Evolutionary conservation across 2,113 vertebrate genomes (phyloP).

Genomic region (Columba janthina): DNA sequence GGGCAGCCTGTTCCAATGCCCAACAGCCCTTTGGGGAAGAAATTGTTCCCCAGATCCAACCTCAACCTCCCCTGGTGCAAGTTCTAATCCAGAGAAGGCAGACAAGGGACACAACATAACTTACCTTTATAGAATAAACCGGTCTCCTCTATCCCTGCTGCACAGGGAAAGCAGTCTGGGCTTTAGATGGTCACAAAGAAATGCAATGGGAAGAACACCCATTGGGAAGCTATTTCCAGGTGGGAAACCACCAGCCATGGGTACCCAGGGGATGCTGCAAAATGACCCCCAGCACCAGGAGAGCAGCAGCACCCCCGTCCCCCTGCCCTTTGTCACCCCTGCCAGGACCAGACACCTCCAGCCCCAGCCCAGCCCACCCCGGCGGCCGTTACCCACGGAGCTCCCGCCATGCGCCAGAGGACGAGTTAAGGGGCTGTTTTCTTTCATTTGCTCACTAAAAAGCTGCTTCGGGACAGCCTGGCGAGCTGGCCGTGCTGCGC

Average conservation of each 20-base stretch:
- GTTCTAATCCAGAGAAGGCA: not conserved
- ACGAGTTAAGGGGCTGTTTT: not conserved
- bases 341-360: not conserved
- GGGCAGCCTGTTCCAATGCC: too few species aligned
- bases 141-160: not conserved
- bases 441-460: not conserved
- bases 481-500: not conserved
- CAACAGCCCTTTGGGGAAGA: too few species aligned
- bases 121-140: not conserved
- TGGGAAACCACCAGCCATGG: not conserved
- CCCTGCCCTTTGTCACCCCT: not conserved
- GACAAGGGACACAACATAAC: accelerated
- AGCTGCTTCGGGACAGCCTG: not conserved
- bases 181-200: not conserved
- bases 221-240: not conserved
- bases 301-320: not conserved
- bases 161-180: accelerated
- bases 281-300: accelerated
- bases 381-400: not conserved
- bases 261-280: not conserved
- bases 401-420: constrained; percentile 6
- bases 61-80: too few species aligned
- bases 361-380: not conserved
- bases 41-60: too few species aligned
- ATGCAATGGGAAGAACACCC: accelerated